Evolutionary conservation across 1,140 invertebrate species (phyloP), one percentile per base, ranked within the genome.

Genomic region (Micrasema longulum): DNA sequence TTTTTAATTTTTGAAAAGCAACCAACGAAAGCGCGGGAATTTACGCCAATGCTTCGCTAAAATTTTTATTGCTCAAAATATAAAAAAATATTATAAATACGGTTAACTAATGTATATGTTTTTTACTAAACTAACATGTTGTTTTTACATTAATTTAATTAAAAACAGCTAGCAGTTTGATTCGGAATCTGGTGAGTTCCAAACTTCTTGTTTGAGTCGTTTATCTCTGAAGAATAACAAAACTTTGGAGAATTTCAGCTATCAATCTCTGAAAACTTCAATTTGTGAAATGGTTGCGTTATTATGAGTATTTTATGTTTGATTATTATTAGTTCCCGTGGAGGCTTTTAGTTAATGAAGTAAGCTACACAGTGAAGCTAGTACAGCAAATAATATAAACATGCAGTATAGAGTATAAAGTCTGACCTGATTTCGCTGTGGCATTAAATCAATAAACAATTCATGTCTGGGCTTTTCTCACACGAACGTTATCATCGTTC

Each of bases 321-420:
- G 26, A 31, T 31, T 31, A 31, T 31, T 60, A 60, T 60, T 41
- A 41, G 14, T 22, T 41, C 36, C 36, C 4, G 12, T 12, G 16
- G 14, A 60, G 18, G 55, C 55, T 60, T 60, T 60, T 60, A 60
- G 55, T 60, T 60, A 60, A 60, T 60, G 55, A 60, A 60, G 35
- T 60, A 4, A 31, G 26, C 26, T 31, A 31, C 26, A 31, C 7
- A 31, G 26, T 31, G 26, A 31, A 31, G 2, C 26, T 7, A 31
- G 26, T 31, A 31, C 26, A 2, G 7, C 26, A 7, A 4, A 31
- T 31, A 4, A 31, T 7, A 7, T 31, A 31, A 2, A 31, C 26
- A 7, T 31, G 2, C 26, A 31, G 55, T 55, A 38, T 57, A 57
- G 5, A 22, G 18, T 53, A 35, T 36, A 60, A 43, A 41, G 35